Percentiles rank a stretch among this genome's conserved stretches.
These are phyloP conservation scores for Zhengitettix transpicula DNA, from an alignment of 2,888 invertebrate genomes.

Conservation along the genomic window DNA sequence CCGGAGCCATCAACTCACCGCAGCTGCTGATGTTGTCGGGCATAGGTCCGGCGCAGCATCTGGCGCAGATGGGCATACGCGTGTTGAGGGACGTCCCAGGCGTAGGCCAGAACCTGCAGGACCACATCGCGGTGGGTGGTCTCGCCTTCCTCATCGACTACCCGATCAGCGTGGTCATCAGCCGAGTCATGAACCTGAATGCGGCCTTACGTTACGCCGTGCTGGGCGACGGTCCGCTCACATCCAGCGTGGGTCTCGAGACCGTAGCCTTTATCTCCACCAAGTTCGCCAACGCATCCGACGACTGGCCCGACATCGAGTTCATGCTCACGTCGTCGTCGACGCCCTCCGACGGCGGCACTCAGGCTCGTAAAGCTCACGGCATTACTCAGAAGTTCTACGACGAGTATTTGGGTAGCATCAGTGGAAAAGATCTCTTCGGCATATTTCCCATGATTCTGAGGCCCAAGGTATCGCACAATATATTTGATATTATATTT, in stretches of 20 bases:
- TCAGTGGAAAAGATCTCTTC: conserved; percentile 59
- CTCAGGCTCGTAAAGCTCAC: conserved; percentile 49
- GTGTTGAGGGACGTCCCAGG: conserved; percentile 63
- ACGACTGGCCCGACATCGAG: conserved; percentile 86
- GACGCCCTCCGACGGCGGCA: conserved; percentile 67
- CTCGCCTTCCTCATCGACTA: conserved; percentile 65
- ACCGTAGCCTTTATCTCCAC: conserved; percentile 77
- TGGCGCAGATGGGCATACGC: conserved; percentile 51
- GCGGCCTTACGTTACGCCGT: conserved; percentile 69
- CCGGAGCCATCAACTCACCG: conserved; percentile 73
- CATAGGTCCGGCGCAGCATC: conserved; percentile 59
- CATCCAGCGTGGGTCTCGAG: conserved; percentile 74
- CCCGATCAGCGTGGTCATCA: conserved; percentile 40
- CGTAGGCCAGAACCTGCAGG: conserved; percentile 74
- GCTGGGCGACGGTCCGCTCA: conserved; percentile 72
- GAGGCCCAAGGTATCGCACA: conserved; percentile 52
- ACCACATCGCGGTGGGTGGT: conserved; percentile 79
- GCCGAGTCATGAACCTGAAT: conserved; percentile 62
- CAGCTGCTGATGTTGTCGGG: conserved; percentile 88
- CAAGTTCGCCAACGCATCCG: conserved; percentile 69
- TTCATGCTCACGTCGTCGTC: conserved; percentile 77
- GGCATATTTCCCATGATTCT: conserved; percentile 80
- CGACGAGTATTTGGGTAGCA: conserved; percentile 51
- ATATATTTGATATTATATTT: too few species aligned
- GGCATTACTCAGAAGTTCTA: conserved; percentile 69